These are phyloP conservation scores for Sylvia borin DNA, from an alignment of 2,797 vertebrate genomes.

Conservation along the genomic window DNA sequence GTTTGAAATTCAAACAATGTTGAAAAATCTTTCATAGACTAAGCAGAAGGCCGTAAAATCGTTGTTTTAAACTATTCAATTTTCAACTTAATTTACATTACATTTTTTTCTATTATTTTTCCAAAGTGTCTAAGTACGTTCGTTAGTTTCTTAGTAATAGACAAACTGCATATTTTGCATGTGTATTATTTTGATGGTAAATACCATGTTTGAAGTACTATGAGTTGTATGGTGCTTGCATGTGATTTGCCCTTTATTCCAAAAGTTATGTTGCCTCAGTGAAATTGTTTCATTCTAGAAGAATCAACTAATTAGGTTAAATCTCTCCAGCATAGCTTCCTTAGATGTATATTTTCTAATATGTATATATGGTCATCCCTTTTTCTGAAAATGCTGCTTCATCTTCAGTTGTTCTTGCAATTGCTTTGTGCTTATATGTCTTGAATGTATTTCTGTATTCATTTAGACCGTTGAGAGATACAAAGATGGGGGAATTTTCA, in stretches of 20 bases:
- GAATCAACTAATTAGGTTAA: background rate
- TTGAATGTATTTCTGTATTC: background rate
- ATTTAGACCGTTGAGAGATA: background rate
- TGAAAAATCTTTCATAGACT: background rate
- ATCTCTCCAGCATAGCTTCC: background rate
- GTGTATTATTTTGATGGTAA: background rate
- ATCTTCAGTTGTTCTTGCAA: background rate
- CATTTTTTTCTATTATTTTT: background rate
- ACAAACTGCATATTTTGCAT: background rate
- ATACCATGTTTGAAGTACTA: background rate
- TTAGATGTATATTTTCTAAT: background rate
- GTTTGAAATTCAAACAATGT: background rate
- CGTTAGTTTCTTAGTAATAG: background rate
- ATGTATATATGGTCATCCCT: background rate
- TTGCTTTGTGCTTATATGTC: background rate
- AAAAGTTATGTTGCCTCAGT: background rate
- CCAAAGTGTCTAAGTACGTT: background rate
- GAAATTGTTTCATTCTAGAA: background rate
- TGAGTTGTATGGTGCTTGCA: background rate
- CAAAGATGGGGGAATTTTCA: background rate
- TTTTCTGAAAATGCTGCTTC: background rate
- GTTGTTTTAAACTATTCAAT: background rate
- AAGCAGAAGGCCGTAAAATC: background rate
- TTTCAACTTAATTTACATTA: background rate
- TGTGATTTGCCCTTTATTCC: background rate